Evolutionary conservation across 2,113 vertebrate genomes (phyloP).

Genomic region (Glareola pratincola): DNA sequence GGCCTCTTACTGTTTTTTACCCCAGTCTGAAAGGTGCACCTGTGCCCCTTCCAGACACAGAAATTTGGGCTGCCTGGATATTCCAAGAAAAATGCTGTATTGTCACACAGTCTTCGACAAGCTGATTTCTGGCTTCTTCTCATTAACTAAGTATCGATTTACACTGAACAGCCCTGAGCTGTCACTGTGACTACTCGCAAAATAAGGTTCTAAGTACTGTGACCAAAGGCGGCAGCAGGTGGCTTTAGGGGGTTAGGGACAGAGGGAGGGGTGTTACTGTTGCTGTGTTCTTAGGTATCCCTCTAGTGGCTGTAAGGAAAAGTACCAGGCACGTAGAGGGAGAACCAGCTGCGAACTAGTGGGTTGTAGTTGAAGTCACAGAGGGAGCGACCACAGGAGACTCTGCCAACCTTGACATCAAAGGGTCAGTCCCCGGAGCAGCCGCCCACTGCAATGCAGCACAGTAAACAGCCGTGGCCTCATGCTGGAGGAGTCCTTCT

Average conservation of each 20-base stretch:
- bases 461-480: neutral
- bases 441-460: neutral
- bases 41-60: neutral
- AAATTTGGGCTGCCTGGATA: neutral
- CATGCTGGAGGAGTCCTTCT: neutral
- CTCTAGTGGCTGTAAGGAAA: neutral
- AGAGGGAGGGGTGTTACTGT: neutral
- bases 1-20: neutral
- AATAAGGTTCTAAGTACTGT: neutral
- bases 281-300: neutral
- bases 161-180: neutral
- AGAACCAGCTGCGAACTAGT: neutral
- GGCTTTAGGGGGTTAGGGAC: neutral
- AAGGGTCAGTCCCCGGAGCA: neutral
- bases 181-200: neutral
- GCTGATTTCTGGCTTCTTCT: neutral
- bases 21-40: neutral
- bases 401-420: neutral
- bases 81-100: neutral
- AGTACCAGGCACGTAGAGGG: neutral
- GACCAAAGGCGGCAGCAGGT: neutral
- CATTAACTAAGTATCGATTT: neutral
- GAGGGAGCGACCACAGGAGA: neutral
- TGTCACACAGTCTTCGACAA: neutral
- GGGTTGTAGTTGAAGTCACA: neutral